Percentiles rank a stretch among this genome's conserved stretches.
Conservation (phyloP, 2,113 vertebrate species). For the Hiodon alosoides region DNA sequence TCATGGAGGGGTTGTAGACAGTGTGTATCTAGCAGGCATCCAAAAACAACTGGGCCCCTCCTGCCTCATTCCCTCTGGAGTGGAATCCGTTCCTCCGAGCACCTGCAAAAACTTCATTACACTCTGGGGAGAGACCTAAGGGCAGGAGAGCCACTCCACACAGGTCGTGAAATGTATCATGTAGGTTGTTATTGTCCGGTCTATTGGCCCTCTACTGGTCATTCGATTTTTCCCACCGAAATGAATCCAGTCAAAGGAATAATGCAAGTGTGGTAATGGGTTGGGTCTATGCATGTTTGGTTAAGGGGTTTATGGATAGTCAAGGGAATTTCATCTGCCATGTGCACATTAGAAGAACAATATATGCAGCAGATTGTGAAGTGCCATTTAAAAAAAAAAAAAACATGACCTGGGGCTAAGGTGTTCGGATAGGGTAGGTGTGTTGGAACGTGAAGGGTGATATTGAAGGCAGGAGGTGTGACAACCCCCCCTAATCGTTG, state of each 20-base stretch:
- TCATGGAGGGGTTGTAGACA: neutral
- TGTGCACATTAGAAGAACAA: neutral
- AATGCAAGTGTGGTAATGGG: too few relatives aligned
- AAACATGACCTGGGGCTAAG: slow-evolving; percentile 45
- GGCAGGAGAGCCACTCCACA: too few relatives aligned
- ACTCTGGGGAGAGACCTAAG: too few relatives aligned
- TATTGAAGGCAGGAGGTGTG: neutral
- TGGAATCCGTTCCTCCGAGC: slow-evolving; percentile 20
- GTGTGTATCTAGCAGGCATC: neutral
- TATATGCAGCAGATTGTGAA: slow-evolving; percentile 57
- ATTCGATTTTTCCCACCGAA: too few relatives aligned
- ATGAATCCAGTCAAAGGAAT: too few relatives aligned
- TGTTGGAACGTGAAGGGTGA: neutral
- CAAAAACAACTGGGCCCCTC: neutral
- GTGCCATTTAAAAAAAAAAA: slow-evolving; percentile 47
- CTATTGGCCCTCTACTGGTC: too few relatives aligned
- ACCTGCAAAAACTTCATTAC: slow-evolving; percentile 22
- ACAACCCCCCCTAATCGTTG: too few relatives aligned
- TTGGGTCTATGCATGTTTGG: too few relatives aligned
- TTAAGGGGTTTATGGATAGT: too few relatives aligned
- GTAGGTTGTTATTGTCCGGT: neutral
- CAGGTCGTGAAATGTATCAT: neutral
- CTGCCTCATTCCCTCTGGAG: neutral
- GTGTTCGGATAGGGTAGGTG: neutral
- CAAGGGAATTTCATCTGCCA: too few relatives aligned